Evolutionary conservation across 2,113 vertebrate species (phyloP), one percentile per base, ranked within the genome.

Genomic region (Polyodon spathula): DNA sequence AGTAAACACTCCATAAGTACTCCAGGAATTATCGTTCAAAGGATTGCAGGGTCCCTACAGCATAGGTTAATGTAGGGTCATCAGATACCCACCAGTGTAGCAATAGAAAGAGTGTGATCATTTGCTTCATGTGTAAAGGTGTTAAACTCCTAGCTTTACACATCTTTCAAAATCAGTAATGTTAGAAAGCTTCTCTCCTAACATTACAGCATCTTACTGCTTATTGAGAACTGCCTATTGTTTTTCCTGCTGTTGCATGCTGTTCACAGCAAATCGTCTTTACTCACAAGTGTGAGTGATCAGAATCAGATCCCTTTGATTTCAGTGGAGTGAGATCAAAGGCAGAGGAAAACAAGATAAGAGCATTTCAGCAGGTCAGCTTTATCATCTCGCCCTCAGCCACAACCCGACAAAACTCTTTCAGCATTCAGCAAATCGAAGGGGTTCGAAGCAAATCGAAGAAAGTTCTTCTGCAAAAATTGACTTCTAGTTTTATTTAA

Each of bases 261-360:
- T 2, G 12, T 11, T 9, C 43, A 53, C 44, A 27, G 12, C 65
- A 77, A 75, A 71, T 75, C 58, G 63, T 63, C 60, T 68, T 71
- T 71, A 81, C 81, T 81, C 67, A 12, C 48, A 74, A 67, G 76
- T 71, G 69, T 64, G 71, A 79, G 75, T 68, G 65, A 64, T 63
- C 60, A 27, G 65, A 73, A 72, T 55, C 56, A 60, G 62, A 58
- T 63, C 27, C 27, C 3, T 27, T 27, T n/a, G n/a, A n/a, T n/a
- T n/a, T n/a, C n/a, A n/a, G n/a, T n/a, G n/a, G n/a, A n/a, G n/a
- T n/a, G n/a, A n/a, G n/a, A n/a, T n/a, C n/a, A 75, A 71, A 72
- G 71, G 53, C 60, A 60, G 51, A 54, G 63, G 67, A 56, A 42
- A 27, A 69, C n/a, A 71, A 71, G 62, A 77, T 41, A 68, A 71